Conservation (phyloP, 1,140 invertebrate species). For the Wiebesia pumilae region DNA sequence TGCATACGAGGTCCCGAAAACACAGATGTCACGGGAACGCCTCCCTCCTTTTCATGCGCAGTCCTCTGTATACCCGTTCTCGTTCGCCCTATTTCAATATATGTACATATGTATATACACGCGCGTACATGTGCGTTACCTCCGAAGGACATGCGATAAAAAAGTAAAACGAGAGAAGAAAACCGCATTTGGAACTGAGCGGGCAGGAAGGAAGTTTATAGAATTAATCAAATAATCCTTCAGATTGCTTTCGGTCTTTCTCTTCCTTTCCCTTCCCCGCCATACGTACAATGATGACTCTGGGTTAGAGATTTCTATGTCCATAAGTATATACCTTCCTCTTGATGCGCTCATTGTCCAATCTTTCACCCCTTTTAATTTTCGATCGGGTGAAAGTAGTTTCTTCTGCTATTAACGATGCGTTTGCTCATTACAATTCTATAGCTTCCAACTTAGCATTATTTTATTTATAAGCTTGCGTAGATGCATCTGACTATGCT, state of each 20-base stretch:
- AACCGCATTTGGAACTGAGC: constrained; percentile 26
- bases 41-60: constrained; percentile 62
- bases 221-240: constrained; percentile 52
- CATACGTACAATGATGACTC: constrained; percentile 2
- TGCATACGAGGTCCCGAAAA: constrained; percentile 55
- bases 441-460: neutral
- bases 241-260: neutral
- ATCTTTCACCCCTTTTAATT: constrained; percentile 24
- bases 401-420: neutral
- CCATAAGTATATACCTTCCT: neutral
- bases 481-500: neutral
- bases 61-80: no score
- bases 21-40: constrained; percentile 68
- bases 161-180: neutral
- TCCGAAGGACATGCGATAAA: neutral
- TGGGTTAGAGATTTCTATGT: neutral
- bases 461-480: neutral
- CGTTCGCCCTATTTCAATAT: constrained; percentile 12
- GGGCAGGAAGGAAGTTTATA: constrained; percentile 58
- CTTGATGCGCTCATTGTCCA: neutral
- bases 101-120: no score
- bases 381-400: neutral
- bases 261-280: neutral
- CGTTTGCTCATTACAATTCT: neutral
- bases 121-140: no score